These are phyloP conservation scores for Bombus pyrosoma DNA, from an alignment of 1,140 invertebrate species.

Conservation along the genomic window DNA sequence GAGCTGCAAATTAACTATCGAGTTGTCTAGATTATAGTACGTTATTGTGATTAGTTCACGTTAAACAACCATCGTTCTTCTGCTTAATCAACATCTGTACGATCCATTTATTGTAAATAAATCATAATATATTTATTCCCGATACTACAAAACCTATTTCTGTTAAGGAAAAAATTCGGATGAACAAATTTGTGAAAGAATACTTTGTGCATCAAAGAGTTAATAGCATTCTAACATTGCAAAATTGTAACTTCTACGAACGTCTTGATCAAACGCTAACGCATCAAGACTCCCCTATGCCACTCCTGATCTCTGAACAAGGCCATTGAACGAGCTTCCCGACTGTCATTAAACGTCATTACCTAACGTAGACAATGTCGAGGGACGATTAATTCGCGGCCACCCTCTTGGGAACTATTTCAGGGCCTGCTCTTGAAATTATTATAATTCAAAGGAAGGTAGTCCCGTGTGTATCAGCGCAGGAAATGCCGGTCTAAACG, in stretches of 20 bases:
- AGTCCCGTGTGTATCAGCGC: neutral
- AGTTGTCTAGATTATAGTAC: too few relatives aligned
- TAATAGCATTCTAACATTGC: too few relatives aligned
- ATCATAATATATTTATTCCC: too few relatives aligned
- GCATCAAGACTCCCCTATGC: neutral
- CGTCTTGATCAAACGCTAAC: neutral
- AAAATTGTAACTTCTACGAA: neutral
- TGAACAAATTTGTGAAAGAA: too few relatives aligned
- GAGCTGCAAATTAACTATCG: too few relatives aligned
- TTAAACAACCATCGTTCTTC: too few relatives aligned
- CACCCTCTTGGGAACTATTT: neutral
- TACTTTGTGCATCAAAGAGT: neutral
- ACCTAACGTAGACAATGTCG: neutral
- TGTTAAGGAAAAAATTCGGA: too few relatives aligned
- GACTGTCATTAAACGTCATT: neutral
- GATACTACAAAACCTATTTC: too few relatives aligned
- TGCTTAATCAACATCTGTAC: too few relatives aligned
- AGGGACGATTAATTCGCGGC: constrained; percentile 11
- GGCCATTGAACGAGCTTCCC: neutral
- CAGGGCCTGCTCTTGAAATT: neutral
- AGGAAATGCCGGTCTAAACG: constrained; percentile 1
- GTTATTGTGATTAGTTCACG: too few relatives aligned
- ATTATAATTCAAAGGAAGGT: constrained; percentile 26
- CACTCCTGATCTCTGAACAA: neutral
- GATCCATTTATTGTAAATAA: too few relatives aligned